These are phyloP conservation scores for Leucopsar rothschildi DNA, from an alignment of 2,113 vertebrate species.

Conservation along the genomic window DNA sequence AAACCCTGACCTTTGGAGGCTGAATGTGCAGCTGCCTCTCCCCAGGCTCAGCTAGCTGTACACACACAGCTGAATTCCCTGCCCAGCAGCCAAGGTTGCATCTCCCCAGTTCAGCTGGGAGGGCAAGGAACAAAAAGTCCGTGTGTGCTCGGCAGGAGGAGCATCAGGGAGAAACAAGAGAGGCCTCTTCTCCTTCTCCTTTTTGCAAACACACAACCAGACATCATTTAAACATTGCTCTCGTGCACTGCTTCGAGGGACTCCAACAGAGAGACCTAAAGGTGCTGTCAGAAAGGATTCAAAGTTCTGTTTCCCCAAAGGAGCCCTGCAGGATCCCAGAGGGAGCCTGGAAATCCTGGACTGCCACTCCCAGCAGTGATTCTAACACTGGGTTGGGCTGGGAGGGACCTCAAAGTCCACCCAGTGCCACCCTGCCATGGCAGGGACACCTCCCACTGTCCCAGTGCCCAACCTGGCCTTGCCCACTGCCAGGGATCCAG, in stretches of 20 bases:
- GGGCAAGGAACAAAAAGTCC: background rate
- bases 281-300: background rate
- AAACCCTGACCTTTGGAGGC: background rate
- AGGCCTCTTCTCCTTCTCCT: background rate
- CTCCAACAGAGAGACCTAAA: background rate
- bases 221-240: background rate
- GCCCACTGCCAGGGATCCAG: background rate
- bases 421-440: background rate
- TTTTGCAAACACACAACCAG: background rate
- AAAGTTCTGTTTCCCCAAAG: background rate
- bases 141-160: background rate
- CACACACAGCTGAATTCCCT: background rate
- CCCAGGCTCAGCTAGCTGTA: background rate
- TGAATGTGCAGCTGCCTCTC: background rate
- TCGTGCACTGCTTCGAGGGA: background rate
- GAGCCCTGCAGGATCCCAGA: background rate
- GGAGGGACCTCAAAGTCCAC: fast-evolving
- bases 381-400: background rate
- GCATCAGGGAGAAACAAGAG: background rate
- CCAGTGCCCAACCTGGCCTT: background rate
- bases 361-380: background rate
- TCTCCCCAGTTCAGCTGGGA: background rate
- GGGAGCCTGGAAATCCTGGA: background rate
- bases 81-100: background rate
- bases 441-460: background rate